Evolutionary conservation across 2,888 invertebrate genomes (phyloP), one percentile per base, ranked within the genome.

Genomic region (Agonopterix heracliana): DNA sequence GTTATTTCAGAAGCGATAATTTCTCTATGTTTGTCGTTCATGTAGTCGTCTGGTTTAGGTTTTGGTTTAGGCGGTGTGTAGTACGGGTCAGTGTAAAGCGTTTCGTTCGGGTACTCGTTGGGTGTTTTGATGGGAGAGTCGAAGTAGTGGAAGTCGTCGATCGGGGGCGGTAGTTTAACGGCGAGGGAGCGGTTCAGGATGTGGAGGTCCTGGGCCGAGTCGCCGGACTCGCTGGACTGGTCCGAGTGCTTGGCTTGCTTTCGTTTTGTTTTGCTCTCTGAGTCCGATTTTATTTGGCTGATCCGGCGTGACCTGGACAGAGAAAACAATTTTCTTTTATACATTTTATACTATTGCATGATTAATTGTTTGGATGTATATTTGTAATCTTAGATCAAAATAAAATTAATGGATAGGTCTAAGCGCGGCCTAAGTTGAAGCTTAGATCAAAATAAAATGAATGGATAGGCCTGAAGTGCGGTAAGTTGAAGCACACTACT

Each of bases 91-190:
- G 63, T 56, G 64, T 78, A 81, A 9, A 78, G 66, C 0, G 79
- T 64, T n/a, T 87, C 83, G 45, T 81, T 79, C 0, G 80, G 64
- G 48, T 77, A 72, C 2, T 77, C 77, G 46, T 74, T 78, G 48
- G 82, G 73, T 8, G 84, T 79, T 1, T 81, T 71, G 0, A 70
- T 52, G 1, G 79, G 81, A 0, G 89, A 88, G 45, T 90, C 90
- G 66, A 91, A 92, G 64, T 92, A 92, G 51, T 90, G 90, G 64
- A 92, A 91, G 64, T 91, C 90, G 74, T 91, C 91, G 45, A 84
- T 84, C 35, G 90, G 90, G n/a, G 90, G 60, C 52, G 86, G 79
- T 50, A 91, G 89, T 64, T 90, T 90, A 45, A 91, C 72, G 5
- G 89, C 81, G 49, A 90, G 76, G 0, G 91, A 90, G 13, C 89